phyloP scores from a whole-genome alignment of 1,140 invertebrate species.

The Scaptomyza pallida region DNA sequence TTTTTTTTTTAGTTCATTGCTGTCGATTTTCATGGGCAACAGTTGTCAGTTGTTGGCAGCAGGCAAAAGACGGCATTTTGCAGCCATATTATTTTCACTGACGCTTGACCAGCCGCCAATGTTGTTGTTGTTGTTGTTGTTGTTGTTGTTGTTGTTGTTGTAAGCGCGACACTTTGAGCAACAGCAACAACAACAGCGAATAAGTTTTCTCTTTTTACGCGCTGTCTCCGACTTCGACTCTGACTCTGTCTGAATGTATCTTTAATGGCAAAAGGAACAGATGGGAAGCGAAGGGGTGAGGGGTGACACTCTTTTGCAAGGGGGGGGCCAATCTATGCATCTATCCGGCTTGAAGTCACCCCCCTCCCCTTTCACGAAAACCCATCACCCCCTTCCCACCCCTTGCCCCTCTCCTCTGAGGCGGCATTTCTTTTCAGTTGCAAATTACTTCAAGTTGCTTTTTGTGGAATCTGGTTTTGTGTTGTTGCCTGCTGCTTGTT shows the following conservation, averaged over 20 bases:
- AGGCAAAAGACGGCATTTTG: constrained; percentile 22
- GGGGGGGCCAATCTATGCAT: constrained; percentile 27
- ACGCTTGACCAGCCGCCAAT: constrained; percentile 35
- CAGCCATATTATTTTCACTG: constrained; percentile 45
- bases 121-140: constrained; percentile 29
- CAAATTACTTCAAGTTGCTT: constrained; percentile 74
- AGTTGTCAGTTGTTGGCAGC: constrained; percentile 24
- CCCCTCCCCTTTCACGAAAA: neutral
- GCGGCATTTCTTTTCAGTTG: constrained; percentile 74
- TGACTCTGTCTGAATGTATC: constrained; percentile 18
- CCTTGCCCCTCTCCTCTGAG: too few relatives aligned
- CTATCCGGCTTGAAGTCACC: constrained; percentile 18
- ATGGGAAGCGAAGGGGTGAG: neutral
- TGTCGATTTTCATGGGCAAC: constrained; percentile 37
- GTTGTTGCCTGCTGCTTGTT: constrained; percentile 32
- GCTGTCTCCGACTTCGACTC: constrained; percentile 24
- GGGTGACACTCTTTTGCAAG: neutral
- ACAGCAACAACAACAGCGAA: constrained; percentile 7
- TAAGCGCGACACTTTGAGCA: constrained; percentile 67
- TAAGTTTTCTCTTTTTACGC: constrained; percentile 72
- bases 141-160: constrained; percentile 33
- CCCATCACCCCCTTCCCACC: constrained; percentile 29
- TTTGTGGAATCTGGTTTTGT: constrained; percentile 66
- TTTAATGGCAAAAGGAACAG: too few relatives aligned
- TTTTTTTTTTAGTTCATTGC: too few relatives aligned